Base-by-base conservation (phyloP, 1,140 invertebrate species). In the Apis laboriosa region DNA sequence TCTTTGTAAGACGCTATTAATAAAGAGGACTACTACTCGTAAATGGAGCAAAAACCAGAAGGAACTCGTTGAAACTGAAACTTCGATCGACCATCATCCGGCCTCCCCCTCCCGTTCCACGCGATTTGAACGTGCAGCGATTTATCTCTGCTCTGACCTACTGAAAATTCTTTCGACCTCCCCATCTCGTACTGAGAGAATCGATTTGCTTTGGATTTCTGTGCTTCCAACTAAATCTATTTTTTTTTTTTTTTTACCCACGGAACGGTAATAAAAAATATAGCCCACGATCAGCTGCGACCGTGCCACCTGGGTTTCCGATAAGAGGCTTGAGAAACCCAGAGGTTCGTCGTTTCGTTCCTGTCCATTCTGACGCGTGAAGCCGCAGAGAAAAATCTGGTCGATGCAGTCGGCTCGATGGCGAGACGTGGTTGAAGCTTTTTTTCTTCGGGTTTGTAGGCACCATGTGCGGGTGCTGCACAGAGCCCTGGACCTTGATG, bases 381-480 rank as follows among this genome's bases (percentile, higher is more conserved):
- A 72, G 63, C 70, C 15, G 56, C 51, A 73, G 19, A 74, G 80
- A 88, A 84, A 88, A 87, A 88, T 88, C 86, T 72, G 85, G 70
- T 60, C 64, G 49, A 66, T 51, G 63, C 68, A 77, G 86, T 84
- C 85, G 64, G 80, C 80, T 86, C 80, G 76, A 76, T 63, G 78
- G 71, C 70, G 79, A 75, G 83, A 86, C 84, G 58, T 43, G 70
- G 70, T 63, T 55, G 53, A 34, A 75, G 86, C 79, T 88, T 88
- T 88, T 86, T 86, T 85, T 77, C 79, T 77, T 80, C 82, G 67
- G 24, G n/a, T 43, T 74, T 61, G 53, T 68, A 74, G 67, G 55
- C 77, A 83, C 72, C 84, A 86, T 88, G 84, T 88, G 88, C 84
- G 88, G 84, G 87, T 88, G 87, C 87, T 51, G 68, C 74, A 15